Evolutionary conservation across 2,113 vertebrate species (phyloP), one percentile per base, ranked within the genome.

Genomic region (Misgurnus anguillicaudatus): DNA sequence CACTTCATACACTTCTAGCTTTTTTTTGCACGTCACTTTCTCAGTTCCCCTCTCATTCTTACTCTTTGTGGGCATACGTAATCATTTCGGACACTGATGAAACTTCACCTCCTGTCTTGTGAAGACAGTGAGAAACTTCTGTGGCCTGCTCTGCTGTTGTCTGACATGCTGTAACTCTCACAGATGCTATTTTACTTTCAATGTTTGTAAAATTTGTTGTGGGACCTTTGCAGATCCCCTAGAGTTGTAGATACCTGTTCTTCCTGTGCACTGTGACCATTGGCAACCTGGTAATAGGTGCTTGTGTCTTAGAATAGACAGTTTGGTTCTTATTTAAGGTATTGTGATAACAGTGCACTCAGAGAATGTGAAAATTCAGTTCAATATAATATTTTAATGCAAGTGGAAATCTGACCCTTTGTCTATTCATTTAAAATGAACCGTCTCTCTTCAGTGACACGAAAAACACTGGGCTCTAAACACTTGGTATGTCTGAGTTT

Each of bases 121-220:
- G 47, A 76, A 79, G 79, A 81, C 76, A 77, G 24, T 53, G 68
- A 82, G 77, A 73, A 67, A 73, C 78, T 82, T 67, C 73, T 73
- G 62, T 51, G 60, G 51, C 21, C 55, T 53, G 9, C 63, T 3
- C 24, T 75, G 60, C 62, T 81, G 71, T 83, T 57, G n/a, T 79
- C 64, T 31, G 66, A 63, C 11, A 53, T 74, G 63, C 61, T 45
- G 61, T 68, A 67, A 65, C 60, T 82, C 51, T 83, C 42, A 55
- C 42, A 62, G 73, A 31, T 31, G 79, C 41, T 80, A 62, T 13
- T 77, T 73, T 81, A 65, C 77, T 82, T 51, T 64, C 76, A 61
- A 51, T 75, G 42, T 77, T 65, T 71, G 4, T 75, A 6, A 16
- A 72, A 51, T 14, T 16, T 65, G 9, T 19, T 51, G 4, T 48